Evolutionary conservation across 2,888 invertebrate genomes (phyloP), one percentile per base, ranked within the genome.

Genomic region (Dryadula phaetusa): DNA sequence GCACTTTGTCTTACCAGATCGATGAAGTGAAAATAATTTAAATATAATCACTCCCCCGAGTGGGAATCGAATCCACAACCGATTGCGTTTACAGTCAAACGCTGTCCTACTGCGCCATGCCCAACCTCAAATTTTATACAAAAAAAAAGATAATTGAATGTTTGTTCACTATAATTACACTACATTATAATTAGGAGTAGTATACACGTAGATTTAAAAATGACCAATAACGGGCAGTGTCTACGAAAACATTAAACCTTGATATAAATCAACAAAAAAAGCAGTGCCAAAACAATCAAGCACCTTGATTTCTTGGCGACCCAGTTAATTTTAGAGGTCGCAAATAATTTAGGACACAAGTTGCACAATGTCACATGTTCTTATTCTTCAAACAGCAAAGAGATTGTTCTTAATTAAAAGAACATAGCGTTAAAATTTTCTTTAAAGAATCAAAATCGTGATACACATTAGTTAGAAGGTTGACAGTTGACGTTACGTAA

Each of bases 241-340:
- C 32, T 32, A 46, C 34, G 32, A 32, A 28, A 25, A 42, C 16
- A 46, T 14, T 12, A 37, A 63, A 40, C 63, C 52, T 64, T 58
- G 66, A 64, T 37, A 62, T 47, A 56, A 40, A 66, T 54, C 46
- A 46, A 60, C 40, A 66, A 69, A 69, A 66, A 69, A 56, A 34
- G 52, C 60, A 58, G 62, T 56, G 69, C 66, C 66, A 66, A 66
- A 68, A 61, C 62, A 70, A 60, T 68, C 61, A 68, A 65, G 62
- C 71, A 70, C 72, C 71, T 68, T 72, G 68, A 67, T 68, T 69
- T 69, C 69, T 70, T 74, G 69, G 72, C 73, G 72, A 74, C 71
- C 75, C 63, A 75, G 72, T 76, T 70, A 63, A 69, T 62, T 75
- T 75, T 72, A 70, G 72, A 77, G 76, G 75, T 70, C 75, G 65